phyloP scores from a whole-genome alignment of 2,888 invertebrate species.

The Auanema sp. region DNA sequence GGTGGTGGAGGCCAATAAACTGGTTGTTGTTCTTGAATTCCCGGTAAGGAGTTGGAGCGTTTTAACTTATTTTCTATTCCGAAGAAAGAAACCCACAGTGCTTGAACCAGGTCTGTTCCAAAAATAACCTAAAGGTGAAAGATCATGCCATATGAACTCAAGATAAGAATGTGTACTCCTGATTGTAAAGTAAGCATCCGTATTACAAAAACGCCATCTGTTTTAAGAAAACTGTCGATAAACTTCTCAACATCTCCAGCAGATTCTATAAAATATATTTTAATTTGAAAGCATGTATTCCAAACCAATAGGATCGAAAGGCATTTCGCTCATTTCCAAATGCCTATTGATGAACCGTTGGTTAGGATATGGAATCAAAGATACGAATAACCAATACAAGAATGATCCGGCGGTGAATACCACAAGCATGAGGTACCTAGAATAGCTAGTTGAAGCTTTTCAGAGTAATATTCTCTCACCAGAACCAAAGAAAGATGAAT shows the following conservation, averaged over 20 bases:
- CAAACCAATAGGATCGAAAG: conserved; percentile 54
- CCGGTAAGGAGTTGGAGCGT: conserved; percentile 51
- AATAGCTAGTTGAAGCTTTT: neutral
- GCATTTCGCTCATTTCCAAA: conserved; percentile 62
- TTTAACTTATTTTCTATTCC: conserved; percentile 51
- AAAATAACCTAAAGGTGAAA: conserved; percentile 50
- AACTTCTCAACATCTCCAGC: conserved; percentile 53
- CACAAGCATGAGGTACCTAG: conserved; percentile 51
- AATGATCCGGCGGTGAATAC: conserved; percentile 57
- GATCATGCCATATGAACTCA: neutral
- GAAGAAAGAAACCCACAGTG: conserved; percentile 54
- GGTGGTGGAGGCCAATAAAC: conserved; percentile 31
- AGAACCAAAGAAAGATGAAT: conserved; percentile 63
- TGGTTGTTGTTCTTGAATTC: conserved; percentile 19
- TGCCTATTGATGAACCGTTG: conserved; percentile 58
- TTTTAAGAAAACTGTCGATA: conserved; percentile 54
- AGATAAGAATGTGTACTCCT: conserved; percentile 29
- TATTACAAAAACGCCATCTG: conserved; percentile 62
- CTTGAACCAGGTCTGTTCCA: conserved; percentile 60
- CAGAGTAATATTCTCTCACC: conserved; percentile 36
- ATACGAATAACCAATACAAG: conserved; percentile 57
- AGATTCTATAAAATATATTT: conserved; percentile 19
- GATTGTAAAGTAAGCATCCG: conserved; percentile 63
- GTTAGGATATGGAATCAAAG: conserved; percentile 47
- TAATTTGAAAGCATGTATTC: neutral